These are phyloP conservation scores for Capreolus pygargus DNA, from an alignment of 2,113 vertebrate species.

Conservation along the genomic window DNA sequence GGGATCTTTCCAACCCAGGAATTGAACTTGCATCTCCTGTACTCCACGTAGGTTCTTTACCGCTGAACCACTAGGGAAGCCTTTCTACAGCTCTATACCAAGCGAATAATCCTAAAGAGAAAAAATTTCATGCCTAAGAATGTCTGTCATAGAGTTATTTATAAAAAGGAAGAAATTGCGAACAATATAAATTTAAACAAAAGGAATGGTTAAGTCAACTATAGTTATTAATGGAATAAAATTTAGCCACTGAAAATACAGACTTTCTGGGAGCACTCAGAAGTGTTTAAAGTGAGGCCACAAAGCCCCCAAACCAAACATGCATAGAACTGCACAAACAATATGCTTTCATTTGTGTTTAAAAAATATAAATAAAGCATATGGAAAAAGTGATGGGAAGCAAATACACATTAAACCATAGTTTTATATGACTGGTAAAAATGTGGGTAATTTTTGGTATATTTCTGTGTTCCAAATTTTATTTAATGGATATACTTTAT, in stretches of 20 bases:
- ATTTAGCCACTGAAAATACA: background rate
- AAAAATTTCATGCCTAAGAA: background rate
- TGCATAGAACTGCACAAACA: background rate
- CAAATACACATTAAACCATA: background rate
- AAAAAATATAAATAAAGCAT: background rate
- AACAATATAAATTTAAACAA: conserved; percentile 3
- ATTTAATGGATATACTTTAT: conserved; percentile 22
- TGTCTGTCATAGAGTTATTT: background rate
- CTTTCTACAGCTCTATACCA: background rate
- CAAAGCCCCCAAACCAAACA: background rate
- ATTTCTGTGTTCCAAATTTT: conserved; percentile 43
- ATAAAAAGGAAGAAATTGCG: background rate
- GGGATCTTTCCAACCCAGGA: background rate
- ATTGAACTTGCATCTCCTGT: background rate
- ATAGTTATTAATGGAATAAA: background rate
- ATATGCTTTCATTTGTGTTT: background rate
- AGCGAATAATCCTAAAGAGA: conserved; percentile 8
- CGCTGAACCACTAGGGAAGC: background rate
- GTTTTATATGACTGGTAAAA: background rate
- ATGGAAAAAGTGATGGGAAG: background rate
- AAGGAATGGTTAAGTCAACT: background rate
- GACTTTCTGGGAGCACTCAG: background rate
- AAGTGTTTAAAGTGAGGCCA: background rate
- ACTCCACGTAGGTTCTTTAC: background rate
- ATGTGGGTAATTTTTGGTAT: background rate